Base-by-base conservation (phyloP, 2,113 vertebrate species). In the Lutjanus erythropterus region DNA sequence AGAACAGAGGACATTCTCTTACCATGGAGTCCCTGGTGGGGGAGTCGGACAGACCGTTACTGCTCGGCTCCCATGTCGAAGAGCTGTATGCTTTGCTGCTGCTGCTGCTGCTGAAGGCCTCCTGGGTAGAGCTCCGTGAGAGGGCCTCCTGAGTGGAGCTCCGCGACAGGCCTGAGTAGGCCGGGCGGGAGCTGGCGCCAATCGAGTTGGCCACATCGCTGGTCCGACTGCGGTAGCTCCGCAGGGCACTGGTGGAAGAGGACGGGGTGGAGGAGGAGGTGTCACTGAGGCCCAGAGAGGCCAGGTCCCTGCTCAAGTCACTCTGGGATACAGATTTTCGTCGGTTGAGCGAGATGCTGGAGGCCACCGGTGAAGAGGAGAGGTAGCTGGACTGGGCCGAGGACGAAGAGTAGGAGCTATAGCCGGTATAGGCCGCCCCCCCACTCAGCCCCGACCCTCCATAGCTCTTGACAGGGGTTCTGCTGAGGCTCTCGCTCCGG, bases 301-400 rank as follows among this genome's bases (percentile, higher is more conserved):
- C 95, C 75, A 99, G 93, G 78, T 98, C 97, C 58, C 89, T 93
- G 3, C 94, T 96, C 94, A 99, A 84, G 92, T 99, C 98, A 1
- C 94, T 97, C 81, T 99, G 98, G 92, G 97, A 98, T 83, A 94
- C 91, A 1, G 97, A 97, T 84, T 96, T 98, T 60, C 95, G 96
- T 55, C 96, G 95, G 87, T 69, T 95, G 67, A 98, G 94, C 0
- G 92, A 92, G 55, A 93, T 62, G 53, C 91, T 91, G 5, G 92
- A 91, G 55, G 93, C 16, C 72, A 86, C 15, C 25, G 93, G 87
- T 83, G 95, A 86, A 29, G 95, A 76, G 82, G 96, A 94, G 93
- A 94, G 93, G 95, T 95, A 96, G 94, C 92, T 96, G 85, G 92
- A 77, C 70, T 87, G 33, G 59, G 83, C 75, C 5, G 90, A 84